Base-by-base conservation (phyloP, 2,797 vertebrate genomes). In the Chaunax sp. region DNA sequence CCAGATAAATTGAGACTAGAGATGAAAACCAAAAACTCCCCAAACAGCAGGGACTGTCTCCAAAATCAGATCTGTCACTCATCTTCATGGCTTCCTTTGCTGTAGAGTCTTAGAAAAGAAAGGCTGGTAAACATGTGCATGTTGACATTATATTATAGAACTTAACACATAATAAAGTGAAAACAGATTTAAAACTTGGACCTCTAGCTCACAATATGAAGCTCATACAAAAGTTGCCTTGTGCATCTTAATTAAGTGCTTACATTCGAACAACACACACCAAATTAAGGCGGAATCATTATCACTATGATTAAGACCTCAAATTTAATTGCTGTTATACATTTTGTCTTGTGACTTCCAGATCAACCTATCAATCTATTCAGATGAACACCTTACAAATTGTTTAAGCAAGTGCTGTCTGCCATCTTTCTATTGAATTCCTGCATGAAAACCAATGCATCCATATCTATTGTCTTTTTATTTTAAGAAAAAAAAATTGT, bases 321-420 rank as follows among this genome's bases (percentile, higher is more conserved):
- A 16, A 1, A 55, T 69, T 47, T 44, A 63, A 38, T 59, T 26
- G 12, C 35, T 49, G 26, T 55, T 47, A 14, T 15, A 41, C 26
- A 16, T 57, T 45, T 38, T 40, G 47, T 74, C 38, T 23, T 33
- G 40, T 57, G 50, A 49, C 26, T 50, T 59, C 23, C 35, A 67
- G 30, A 35, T 20, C 19, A 60, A 30, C n/a, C n/a, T 46, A 30
- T 53, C 61, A 37, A 61, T 45, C 22, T 26, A 1, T 67, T 61
- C 13, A 64, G 46, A 81, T 41, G 33, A 50, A 63, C 62, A 64
- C 52, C 43, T 79, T 49, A 51, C 18, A 46, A n/a, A 8, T 45
- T 49, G 56, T 66, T 66, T 8, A 59, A 30, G 33, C 14, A 0
- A 57, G 6, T 5, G 5, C 30, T 54, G n/a, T n/a, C n/a, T n/a